phyloP scores from a whole-genome alignment of 2,888 invertebrate species.

The Tanytarsus gracilentus region DNA sequence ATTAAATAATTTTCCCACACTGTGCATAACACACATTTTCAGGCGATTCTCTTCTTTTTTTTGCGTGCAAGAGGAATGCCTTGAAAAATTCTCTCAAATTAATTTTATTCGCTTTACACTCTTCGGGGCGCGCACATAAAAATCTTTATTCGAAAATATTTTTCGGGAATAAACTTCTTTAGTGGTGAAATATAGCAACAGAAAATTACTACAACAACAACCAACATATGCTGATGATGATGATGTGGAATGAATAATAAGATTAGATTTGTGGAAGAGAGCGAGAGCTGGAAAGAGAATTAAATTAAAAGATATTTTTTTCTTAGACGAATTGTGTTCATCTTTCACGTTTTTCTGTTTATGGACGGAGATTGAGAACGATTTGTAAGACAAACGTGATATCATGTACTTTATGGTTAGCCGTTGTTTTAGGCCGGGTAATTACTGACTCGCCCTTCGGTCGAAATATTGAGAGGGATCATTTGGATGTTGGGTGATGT shows the following conservation, averaged over 20 bases:
- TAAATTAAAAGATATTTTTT: constrained; percentile 28
- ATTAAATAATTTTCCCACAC: constrained; percentile 27
- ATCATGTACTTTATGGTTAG: constrained; percentile 9
- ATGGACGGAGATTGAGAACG: constrained; percentile 6
- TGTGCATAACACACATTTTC: constrained; percentile 14
- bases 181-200: too few species aligned
- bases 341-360: constrained; percentile 25
- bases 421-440: too few species aligned
- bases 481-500: too few species aligned
- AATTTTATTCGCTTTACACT: constrained; percentile 16
- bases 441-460: too few species aligned
- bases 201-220: too few species aligned
- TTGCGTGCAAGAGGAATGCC: constrained; percentile 20
- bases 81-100: constrained; percentile 24
- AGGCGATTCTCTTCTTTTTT: too few species aligned
- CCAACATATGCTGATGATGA: constrained; percentile 22
- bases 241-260: constrained; percentile 29
- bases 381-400: constrained; percentile 26
- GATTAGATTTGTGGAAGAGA: constrained; percentile 24
- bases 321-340: constrained; percentile 25
- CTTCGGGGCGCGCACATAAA: not conserved
- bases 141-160: not conserved
- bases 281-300: not conserved
- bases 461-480: too few species aligned
- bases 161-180: too few species aligned